Percentiles rank a stretch among this genome's conserved stretches.
Evolutionary conservation across 2,113 vertebrate species (phyloP).

Genomic region (Puma concolor): DNA sequence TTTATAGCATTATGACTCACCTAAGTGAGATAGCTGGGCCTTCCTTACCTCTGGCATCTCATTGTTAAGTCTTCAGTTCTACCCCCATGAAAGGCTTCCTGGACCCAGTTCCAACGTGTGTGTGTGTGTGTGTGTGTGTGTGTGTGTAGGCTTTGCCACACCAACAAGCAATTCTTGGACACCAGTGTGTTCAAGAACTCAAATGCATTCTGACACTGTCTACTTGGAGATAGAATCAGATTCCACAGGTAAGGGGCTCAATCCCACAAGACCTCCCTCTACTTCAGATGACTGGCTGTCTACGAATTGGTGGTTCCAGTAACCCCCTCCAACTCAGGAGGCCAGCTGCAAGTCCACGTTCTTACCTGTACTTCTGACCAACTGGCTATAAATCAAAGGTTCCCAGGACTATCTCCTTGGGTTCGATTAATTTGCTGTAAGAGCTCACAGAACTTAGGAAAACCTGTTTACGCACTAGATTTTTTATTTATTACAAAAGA

Average conservation of each 20-base stretch:
- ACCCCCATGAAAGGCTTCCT: neutral
- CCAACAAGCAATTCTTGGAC: neutral
- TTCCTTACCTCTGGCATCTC: neutral
- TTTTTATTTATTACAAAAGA: neutral
- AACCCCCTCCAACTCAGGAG: neutral
- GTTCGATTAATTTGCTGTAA: neutral
- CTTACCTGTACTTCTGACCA: neutral
- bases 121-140: neutral
- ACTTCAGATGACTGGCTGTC: neutral
- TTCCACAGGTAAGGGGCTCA: neutral
- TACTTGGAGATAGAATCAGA: neutral
- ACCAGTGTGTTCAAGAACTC: neutral
- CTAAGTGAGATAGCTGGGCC: neutral
- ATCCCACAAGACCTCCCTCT: neutral
- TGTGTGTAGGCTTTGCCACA: neutral
- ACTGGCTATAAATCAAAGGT: neutral
- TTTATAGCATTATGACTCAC: neutral
- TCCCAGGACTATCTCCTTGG: neutral
- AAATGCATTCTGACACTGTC: neutral
- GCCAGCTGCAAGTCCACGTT: neutral
- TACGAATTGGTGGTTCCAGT: neutral
- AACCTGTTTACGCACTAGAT: neutral
- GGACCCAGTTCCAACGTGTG: neutral
- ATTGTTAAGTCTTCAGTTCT: constrained; percentile 24
- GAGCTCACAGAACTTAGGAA: neutral